A percentile compares a stretch with the other conserved stretches of the same genome.
These are phyloP conservation scores for Sparus aurata DNA, from an alignment of 2,797 vertebrate species.

Conservation along the genomic window DNA sequence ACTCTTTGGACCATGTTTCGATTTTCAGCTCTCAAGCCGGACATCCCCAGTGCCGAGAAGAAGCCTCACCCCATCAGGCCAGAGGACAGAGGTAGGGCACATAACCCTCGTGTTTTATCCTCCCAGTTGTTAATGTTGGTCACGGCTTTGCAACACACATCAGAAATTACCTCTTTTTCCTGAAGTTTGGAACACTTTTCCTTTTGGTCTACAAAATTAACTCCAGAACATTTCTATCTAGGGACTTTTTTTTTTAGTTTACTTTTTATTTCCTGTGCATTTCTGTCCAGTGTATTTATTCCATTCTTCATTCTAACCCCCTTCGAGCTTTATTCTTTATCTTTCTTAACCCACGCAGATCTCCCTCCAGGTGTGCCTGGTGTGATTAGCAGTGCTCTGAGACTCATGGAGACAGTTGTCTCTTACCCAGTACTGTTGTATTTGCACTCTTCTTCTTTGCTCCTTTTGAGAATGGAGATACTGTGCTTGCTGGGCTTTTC, in stretches of 20 bases:
- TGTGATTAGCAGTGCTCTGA: too few relatives aligned
- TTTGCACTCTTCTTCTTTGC: neutral
- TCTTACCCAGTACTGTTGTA: neutral
- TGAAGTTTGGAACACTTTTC: neutral
- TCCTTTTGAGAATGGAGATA: too few relatives aligned
- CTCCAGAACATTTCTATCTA: neutral
- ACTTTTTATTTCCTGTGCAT: neutral
- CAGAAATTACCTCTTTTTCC: neutral
- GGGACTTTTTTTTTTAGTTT: neutral
- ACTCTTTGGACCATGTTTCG: slow-evolving; percentile 72
- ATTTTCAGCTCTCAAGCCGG: slow-evolving; percentile 90
- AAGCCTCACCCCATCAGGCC: slow-evolving; percentile 83
- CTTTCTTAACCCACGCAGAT: neutral
- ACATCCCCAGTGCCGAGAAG: slow-evolving; percentile 88
- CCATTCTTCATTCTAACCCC: neutral
- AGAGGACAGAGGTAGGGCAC: slow-evolving; percentile 91
- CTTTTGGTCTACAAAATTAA: neutral
- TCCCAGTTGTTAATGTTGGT: neutral
- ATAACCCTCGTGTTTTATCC: neutral
- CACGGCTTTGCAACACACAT: neutral
- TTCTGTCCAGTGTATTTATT: neutral
- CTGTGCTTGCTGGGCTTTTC: too few relatives aligned
- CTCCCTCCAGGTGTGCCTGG: neutral
- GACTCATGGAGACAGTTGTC: neutral
- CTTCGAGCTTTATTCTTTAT: neutral